These are phyloP conservation scores for Arion vulgaris DNA, from an alignment of 1,140 invertebrate genomes.

Conservation along the genomic window DNA sequence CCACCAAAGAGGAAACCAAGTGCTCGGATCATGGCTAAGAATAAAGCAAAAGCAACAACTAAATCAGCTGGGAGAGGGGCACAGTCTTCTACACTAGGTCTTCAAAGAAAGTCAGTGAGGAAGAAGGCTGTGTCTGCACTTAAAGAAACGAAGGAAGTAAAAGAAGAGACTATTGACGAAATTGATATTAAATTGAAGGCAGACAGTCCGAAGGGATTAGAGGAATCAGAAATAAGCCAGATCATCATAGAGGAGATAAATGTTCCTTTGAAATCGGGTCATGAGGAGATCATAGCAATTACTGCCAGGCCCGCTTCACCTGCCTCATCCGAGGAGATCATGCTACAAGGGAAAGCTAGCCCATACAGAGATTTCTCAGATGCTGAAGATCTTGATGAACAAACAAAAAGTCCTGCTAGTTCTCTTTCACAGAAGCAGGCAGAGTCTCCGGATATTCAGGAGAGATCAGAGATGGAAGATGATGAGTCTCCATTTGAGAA, in stretches of 20 bases:
- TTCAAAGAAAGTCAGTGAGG: slow-evolving; percentile 45
- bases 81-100: slow-evolving; percentile 38
- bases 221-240: background rate
- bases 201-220: slow-evolving; percentile 4
- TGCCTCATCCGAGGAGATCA: slow-evolving; percentile 39
- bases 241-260: slow-evolving; percentile 11
- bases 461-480: background rate
- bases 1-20: slow-evolving; percentile 45
- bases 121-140: slow-evolving; percentile 25
- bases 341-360: slow-evolving; percentile 44
- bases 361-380: slow-evolving; percentile 46
- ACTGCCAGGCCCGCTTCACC: slow-evolving; percentile 24
- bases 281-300: background rate
- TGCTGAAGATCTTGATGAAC: slow-evolving; percentile 36
- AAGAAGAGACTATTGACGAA: slow-evolving; percentile 37
- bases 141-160: slow-evolving; percentile 43
- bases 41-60: slow-evolving; percentile 38
- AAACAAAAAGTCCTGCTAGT: background rate
- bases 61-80: slow-evolving; percentile 43
- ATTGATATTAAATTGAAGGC: slow-evolving; percentile 39
- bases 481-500: background rate
- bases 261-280: background rate
- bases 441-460: background rate
- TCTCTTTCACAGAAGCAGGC: background rate
- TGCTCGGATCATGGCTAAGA: slow-evolving; percentile 46